Evolutionary conservation across 2,888 invertebrate genomes (phyloP).

Genomic region (Zootermopsis nevadensis): DNA sequence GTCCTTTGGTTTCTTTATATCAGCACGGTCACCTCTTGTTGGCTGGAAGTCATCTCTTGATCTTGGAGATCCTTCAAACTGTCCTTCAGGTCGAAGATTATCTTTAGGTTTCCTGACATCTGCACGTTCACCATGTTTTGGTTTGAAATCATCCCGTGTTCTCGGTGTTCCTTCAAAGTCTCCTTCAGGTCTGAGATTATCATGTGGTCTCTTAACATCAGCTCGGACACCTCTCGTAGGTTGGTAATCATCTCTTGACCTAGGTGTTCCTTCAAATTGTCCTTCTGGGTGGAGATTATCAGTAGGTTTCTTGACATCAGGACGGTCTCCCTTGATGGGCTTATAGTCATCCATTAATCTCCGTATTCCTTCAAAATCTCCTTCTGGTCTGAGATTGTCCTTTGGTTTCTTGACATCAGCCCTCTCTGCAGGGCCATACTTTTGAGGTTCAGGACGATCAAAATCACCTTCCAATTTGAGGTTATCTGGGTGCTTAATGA

Average conservation of each 20-base stretch:
- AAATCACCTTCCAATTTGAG: not conserved
- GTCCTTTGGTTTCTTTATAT: constrained; percentile 61
- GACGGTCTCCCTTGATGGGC: constrained; percentile 54
- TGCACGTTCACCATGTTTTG: constrained; percentile 54
- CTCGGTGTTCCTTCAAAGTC: constrained; percentile 56
- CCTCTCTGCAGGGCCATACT: constrained; percentile 56
- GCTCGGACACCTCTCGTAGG: constrained; percentile 58
- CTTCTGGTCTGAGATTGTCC: constrained; percentile 67
- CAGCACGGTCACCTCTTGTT: constrained; percentile 61
- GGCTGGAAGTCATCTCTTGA: constrained; percentile 57
- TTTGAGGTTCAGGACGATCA: constrained; percentile 54
- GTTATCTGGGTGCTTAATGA: not conserved
- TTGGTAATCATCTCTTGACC: constrained; percentile 60
- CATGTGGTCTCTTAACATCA: constrained; percentile 62
- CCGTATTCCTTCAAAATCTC: constrained; percentile 62
- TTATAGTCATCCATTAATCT: constrained; percentile 54
- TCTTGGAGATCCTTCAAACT: constrained; percentile 54
- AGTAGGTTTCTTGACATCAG: constrained; percentile 58
- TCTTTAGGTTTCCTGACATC: constrained; percentile 53
- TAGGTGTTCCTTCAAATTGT: constrained; percentile 56
- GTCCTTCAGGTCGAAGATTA: constrained; percentile 73
- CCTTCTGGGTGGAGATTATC: constrained; percentile 60
- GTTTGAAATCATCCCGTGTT: constrained; percentile 45
- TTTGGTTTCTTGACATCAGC: constrained; percentile 57
- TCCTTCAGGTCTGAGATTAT: constrained; percentile 61